Evolutionary conservation across 1,140 invertebrate species (phyloP), one percentile per base, ranked within the genome.

Genomic region (Macrostomum lignano): DNA sequence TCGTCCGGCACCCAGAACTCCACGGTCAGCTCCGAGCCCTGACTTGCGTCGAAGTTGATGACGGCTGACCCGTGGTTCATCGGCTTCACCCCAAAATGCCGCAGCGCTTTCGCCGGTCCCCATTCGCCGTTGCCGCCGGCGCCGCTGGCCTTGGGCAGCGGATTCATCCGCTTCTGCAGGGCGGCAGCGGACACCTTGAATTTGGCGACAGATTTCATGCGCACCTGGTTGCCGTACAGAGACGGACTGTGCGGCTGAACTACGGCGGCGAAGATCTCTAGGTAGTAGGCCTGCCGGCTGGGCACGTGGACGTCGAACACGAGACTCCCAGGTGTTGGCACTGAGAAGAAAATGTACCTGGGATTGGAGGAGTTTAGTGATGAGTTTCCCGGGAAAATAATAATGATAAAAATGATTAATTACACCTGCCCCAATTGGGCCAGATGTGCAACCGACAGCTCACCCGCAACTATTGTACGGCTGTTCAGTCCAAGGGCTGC

Each of bases 191-290:
- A n/a, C n/a, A 94, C 88, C 47, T 91, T 91, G 49, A 94, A 93
- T 58, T 96, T 96, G 63, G 84, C 93, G 10, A 94, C 82, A 50
- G 78, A 86, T 60, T 94, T 96, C 56, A 96, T 86, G 54, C 93
- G 91, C 73, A n/a, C n/a, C n/a, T n/a, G n/a, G n/a, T n/a, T n/a
- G n/a, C n/a, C n/a, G n/a, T n/a, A n/a, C n/a, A n/a, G n/a, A n/a
- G n/a, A n/a, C n/a, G n/a, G n/a, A n/a, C n/a, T n/a, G n/a, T n/a
- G n/a, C n/a, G n/a, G n/a, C n/a, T n/a, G n/a, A n/a, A n/a, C n/a
- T n/a, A n/a, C n/a, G 59, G 94, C 94, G 10, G 86, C 86, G 53
- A 96, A 96, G 37, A 96, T 79, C 52, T 96, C 88, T 39, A 96
- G 60, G 17, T 94, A 67, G 49, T 91, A 84, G 9, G 77, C 70